phyloP scores from a whole-genome alignment of 92 coral and sea anemone species.

The Metridium senile region DNA sequence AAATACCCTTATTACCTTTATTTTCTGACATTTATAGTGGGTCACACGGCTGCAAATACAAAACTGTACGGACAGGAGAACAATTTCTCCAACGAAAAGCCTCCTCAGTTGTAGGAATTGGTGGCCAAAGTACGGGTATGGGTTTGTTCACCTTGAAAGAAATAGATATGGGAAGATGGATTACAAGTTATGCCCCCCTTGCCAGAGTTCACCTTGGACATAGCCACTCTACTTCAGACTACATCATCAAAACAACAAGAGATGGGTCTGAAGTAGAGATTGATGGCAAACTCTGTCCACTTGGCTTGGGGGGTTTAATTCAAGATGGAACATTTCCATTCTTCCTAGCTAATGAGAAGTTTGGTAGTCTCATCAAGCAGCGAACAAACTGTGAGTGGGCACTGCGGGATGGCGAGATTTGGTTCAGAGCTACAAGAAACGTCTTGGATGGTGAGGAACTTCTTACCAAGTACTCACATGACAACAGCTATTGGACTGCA shows the following conservation, averaged over 20 bases:
- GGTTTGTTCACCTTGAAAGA: constrained; percentile 12
- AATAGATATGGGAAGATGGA: constrained; percentile 5
- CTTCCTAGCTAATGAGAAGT: constrained; percentile 25
- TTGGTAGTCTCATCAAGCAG: constrained; percentile 5
- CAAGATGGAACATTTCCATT: constrained; percentile 46
- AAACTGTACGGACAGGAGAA: constrained; percentile 11
- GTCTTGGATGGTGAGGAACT: constrained; percentile 40
- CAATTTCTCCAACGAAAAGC: constrained; percentile 3
- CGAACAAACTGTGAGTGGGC: constrained; percentile 27
- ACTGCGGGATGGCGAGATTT: constrained; percentile 29
- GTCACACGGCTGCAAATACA: neutral
- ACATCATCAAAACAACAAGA: constrained; percentile 24
- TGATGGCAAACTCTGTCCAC: constrained; percentile 33
- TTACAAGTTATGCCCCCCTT: constrained; percentile 25
- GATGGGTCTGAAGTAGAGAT: constrained; percentile 5
- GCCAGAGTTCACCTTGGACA: constrained; percentile 3
- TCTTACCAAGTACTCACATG: constrained; percentile 31
- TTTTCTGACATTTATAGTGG: too few species aligned
- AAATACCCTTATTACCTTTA: too few species aligned
- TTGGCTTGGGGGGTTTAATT: constrained; percentile 35
- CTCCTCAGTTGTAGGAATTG: constrained; percentile 17
- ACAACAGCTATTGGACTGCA: constrained; percentile 37
- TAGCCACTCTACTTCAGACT: constrained; percentile 25
- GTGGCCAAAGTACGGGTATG: constrained; percentile 6
- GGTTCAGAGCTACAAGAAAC: constrained; percentile 29